Percentiles rank a stretch among this genome's conserved stretches.
Evolutionary conservation across 2,797 vertebrate genomes (phyloP).

Genomic region (Lepus townsendii): DNA sequence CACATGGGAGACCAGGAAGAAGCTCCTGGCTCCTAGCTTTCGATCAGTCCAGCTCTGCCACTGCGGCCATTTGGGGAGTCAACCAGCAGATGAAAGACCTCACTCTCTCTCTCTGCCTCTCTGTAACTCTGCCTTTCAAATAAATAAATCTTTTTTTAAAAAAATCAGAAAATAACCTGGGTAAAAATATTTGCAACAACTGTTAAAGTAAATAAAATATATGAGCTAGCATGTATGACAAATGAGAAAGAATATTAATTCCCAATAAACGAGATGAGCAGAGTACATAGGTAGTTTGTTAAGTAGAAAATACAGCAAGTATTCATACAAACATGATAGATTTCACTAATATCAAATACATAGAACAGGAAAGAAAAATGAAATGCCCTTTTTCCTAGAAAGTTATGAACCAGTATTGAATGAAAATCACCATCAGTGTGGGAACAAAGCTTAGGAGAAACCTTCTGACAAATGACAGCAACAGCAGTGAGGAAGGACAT

Average conservation of each 20-base stretch:
- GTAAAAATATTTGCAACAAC: conserved; percentile 52
- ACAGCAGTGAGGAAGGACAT: background rate
- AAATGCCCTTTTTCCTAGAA: conserved; percentile 13
- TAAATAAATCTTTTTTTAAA: background rate
- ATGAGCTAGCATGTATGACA: conserved; percentile 20
- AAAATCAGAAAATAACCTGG: background rate
- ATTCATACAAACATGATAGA: background rate
- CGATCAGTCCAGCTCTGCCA: no score
- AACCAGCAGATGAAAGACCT: no score
- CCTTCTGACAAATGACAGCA: background rate
- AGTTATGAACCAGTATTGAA: conserved; percentile 22
- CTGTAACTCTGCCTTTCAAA: no score
- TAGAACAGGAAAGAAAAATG: background rate
- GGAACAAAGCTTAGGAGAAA: background rate
- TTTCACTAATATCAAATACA: conserved; percentile 1
- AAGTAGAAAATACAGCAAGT: background rate
- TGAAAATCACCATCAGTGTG: background rate
- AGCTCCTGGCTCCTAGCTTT: no score
- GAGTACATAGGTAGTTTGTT: background rate
- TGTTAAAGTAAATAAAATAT: background rate
- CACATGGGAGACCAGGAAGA: no score
- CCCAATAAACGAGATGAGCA: background rate
- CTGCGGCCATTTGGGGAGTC: no score
- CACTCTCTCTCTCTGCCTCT: no score
- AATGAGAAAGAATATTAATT: conserved; percentile 23